Base-by-base conservation (phyloP, 2,888 invertebrate genomes). In the Aricia artaxerxes region DNA sequence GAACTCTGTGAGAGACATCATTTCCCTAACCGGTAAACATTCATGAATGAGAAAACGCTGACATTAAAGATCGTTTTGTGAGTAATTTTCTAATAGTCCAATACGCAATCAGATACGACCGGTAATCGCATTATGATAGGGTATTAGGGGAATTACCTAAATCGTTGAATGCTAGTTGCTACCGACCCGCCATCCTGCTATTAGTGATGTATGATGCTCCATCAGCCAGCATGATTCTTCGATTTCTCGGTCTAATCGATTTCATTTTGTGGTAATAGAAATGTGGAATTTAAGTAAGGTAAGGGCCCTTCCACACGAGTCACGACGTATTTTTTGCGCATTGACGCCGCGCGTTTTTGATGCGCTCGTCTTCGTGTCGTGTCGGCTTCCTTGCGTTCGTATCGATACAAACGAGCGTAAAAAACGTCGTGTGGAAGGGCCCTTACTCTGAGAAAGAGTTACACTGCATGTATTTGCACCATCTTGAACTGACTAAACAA, bases 11-110 rank as follows among this genome's bases (percentile, higher is more conserved):
- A 73, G 40, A 73, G 69, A 69, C 38, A 73, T 24, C 3, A 73
- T 73, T 73, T 73, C 44, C 73, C 40, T 73, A 73, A 24, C n/a
- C 40, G 44, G 44, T 73, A 73, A 69, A 69, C 69, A 69, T 35
- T 69, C 38, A 31, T 64, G 38, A 69, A 69, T 69, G 69, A 38
- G 35, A 69, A 69, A 69, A 38, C 35, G 64, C 24, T 13, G 61
- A 24, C 31, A 64, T 64, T 64, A 64, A 24, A 64, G 7, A 61
- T 57, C 57, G 3, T 57, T 57, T 57, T 57, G 57, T 57, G 4
- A 57, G 4, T 57, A 57, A 57, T 49, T 57, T 4, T 57, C 57
- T 57, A 57, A 57, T 57, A 57, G 16, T 57, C 7, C 31, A 31
- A 31, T 64, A 24, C 31, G 64, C 64, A 64, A 64, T 64, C 31